These are phyloP conservation scores for Heliothis virescens DNA, from an alignment of 1,140 invertebrate species.

Conservation along the genomic window DNA sequence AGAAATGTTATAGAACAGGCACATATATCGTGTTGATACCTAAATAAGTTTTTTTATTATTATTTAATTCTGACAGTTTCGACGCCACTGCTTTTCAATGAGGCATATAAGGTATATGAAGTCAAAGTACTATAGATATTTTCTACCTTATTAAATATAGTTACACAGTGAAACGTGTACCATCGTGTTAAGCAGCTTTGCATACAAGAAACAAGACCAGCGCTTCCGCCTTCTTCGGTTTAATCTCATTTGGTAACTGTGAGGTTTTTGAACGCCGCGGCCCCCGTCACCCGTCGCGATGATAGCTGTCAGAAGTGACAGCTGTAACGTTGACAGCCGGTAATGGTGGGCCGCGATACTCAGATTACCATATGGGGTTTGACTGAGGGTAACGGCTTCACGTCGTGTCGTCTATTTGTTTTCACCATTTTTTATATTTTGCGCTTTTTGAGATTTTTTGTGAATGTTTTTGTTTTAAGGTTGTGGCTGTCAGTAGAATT, in stretches of 20 bases:
- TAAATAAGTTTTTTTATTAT: too few species aligned
- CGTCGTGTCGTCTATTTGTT: constrained; percentile 79
- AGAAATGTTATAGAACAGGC: too few species aligned
- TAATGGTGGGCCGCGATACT: constrained; percentile 70
- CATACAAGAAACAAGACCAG: constrained; percentile 52
- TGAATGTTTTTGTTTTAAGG: constrained; percentile 45
- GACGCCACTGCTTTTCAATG: too few species aligned
- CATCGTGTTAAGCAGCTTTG: constrained; percentile 20
- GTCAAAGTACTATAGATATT: too few species aligned
- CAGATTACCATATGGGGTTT: constrained; percentile 91
- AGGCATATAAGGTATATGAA: too few species aligned
- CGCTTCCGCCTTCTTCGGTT: constrained; percentile 79
- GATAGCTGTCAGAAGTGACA: constrained; percentile 90
- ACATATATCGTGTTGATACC: too few species aligned
- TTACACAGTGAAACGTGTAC: background rate
- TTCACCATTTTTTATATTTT: constrained; percentile 70
- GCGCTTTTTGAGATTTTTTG: constrained; percentile 66
- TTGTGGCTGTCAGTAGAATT: constrained; percentile 60
- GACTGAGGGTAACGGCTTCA: constrained; percentile 78
- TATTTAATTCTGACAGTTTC: too few species aligned
- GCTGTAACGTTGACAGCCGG: constrained; percentile 88
- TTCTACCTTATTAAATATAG: background rate
- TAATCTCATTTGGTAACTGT: constrained; percentile 98
- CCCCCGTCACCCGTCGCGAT: constrained; percentile 87
- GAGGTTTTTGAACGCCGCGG: constrained; percentile 85